Percentiles rank a stretch among this genome's conserved stretches.
These are phyloP conservation scores for Gephyroberyx darwinii DNA, from an alignment of 2,797 vertebrate species.

Conservation along the genomic window DNA sequence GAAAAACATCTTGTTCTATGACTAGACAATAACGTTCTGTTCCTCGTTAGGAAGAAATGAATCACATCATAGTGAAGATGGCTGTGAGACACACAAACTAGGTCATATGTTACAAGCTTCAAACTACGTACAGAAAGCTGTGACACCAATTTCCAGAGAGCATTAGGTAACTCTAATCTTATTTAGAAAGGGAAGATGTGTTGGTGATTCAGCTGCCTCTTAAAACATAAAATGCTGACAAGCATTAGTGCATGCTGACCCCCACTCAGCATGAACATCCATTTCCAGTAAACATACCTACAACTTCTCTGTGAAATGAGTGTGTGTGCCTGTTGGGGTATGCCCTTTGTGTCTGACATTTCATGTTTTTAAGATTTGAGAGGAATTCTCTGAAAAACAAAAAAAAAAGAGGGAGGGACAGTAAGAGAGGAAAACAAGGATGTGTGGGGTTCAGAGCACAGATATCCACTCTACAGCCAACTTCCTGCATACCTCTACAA, in stretches of 20 bases:
- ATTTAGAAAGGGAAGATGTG: neutral
- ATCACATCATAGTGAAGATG: neutral
- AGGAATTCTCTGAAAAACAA: slow-evolving; percentile 1
- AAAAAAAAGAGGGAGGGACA: neutral
- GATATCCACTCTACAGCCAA: slow-evolving; percentile 47
- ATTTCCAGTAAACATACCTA: neutral
- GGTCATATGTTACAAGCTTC: neutral
- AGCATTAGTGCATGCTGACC: neutral
- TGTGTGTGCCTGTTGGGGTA: neutral
- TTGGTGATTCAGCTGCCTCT: slow-evolving; percentile 14
- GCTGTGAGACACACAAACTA: neutral
- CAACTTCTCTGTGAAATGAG: neutral
- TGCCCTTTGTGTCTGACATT: neutral
- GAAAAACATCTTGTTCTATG: neutral
- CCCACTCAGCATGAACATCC: neutral
- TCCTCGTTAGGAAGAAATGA: neutral
- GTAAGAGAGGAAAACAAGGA: slow-evolving; percentile 33
- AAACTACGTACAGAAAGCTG: neutral
- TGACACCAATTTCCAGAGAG: slow-evolving; percentile 23
- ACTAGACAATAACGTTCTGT: neutral
- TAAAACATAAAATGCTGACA: neutral
- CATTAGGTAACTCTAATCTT: neutral
- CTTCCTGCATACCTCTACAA: slow-evolving; percentile 63
- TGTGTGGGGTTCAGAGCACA: slow-evolving; percentile 32
- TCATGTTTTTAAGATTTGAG: neutral